Percentiles rank a stretch among this genome's conserved stretches.
Evolutionary conservation across 2,113 vertebrate species (phyloP).

Genomic region (Cyanoramphus novaezelandiae): DNA sequence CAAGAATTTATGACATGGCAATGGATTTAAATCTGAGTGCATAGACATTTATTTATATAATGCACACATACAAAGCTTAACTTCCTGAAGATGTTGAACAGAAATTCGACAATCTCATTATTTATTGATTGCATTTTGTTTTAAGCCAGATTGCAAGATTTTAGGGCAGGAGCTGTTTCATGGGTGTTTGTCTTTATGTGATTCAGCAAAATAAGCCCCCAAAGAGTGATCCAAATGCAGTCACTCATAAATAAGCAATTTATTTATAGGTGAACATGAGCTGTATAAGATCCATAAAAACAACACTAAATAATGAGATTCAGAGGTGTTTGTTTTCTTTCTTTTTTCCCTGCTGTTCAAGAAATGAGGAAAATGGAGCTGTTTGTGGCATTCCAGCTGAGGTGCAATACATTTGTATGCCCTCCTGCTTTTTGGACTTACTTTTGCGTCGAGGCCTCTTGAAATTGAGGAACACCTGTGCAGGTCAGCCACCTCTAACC

Average conservation of each 20-base stretch:
- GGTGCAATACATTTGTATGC: accelerated
- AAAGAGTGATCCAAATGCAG: neutral
- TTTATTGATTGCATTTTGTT: neutral
- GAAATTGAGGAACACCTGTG: accelerated
- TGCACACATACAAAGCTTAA: neutral
- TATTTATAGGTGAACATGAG: neutral
- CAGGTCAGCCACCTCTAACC: accelerated
- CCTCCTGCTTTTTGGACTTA: neutral
- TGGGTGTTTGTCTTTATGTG: neutral
- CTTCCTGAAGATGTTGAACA: constrained; percentile 26
- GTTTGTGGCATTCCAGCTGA: neutral
- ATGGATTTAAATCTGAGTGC: neutral
- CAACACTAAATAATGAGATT: neutral
- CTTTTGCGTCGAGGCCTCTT: neutral
- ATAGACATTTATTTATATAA: neutral
- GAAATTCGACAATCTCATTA: neutral
- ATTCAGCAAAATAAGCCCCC: neutral
- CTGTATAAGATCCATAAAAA: neutral
- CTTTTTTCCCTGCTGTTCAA: neutral
- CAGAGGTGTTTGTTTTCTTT: neutral
- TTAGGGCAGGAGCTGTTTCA: neutral
- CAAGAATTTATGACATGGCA: constrained; percentile 3
- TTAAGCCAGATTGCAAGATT: neutral
- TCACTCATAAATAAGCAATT: neutral
- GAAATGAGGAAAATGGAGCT: neutral